Conservation (phyloP, 1,140 invertebrate species). For the Ostrea edulis region DNA sequence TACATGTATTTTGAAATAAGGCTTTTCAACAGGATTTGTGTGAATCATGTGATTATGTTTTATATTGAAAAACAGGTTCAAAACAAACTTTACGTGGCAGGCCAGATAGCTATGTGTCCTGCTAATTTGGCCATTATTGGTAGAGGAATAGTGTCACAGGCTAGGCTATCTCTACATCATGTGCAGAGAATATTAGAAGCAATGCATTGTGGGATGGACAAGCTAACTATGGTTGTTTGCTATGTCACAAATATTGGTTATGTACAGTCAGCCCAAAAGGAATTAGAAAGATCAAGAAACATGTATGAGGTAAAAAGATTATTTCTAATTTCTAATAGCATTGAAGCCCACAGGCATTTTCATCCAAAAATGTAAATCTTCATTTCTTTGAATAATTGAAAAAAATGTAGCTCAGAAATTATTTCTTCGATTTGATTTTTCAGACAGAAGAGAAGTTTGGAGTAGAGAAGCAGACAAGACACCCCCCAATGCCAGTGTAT, state of each 20-base stretch:
- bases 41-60: background rate
- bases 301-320: constrained; percentile 47
- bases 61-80: constrained; percentile 85
- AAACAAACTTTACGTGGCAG: constrained; percentile 91
- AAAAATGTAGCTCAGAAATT: background rate
- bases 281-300: constrained; percentile 83
- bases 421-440: background rate
- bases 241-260: constrained; percentile 72
- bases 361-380: too few species aligned
- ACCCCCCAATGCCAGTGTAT: constrained; percentile 84
- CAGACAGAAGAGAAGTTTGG: background rate
- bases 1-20: too few species aligned
- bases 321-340: background rate
- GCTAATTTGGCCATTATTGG: constrained; percentile 88
- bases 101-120: constrained; percentile 94
- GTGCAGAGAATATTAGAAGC: constrained; percentile 89
- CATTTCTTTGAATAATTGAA: too few species aligned
- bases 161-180: constrained; percentile 90
- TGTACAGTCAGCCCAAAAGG: constrained; percentile 66
- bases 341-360: background rate
- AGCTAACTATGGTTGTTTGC: constrained; percentile 82
- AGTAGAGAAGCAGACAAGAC: background rate
- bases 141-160: constrained; percentile 88
- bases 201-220: constrained; percentile 87
- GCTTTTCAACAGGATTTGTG: background rate